A percentile compares a stretch with the other conserved stretches of the same genome.
These are phyloP conservation scores for Lepidothrix coronata DNA, from an alignment of 2,113 vertebrate species.

Conservation along the genomic window DNA sequence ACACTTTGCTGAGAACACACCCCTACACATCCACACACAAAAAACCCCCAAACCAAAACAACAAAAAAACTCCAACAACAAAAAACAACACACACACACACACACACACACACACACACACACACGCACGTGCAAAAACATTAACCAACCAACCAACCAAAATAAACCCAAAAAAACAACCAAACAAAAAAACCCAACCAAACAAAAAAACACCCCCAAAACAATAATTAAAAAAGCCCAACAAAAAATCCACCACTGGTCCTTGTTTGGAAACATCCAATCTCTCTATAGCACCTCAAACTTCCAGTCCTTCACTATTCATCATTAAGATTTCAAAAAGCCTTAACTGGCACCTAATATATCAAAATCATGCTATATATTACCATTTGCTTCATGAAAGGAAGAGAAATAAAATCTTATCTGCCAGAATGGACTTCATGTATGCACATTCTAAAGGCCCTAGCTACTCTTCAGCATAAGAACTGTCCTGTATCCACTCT, in stretches of 20 bases:
- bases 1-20: not conserved
- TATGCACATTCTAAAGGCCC: not conserved
- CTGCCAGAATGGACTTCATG: not conserved
- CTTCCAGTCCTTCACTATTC: not conserved
- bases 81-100: not conserved
- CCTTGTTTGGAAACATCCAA: not conserved
- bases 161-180: not conserved
- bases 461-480: not conserved
- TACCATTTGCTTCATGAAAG: not conserved
- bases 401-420: not conserved
- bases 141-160: not conserved
- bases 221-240: not conserved
- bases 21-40: accelerated
- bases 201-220: not conserved
- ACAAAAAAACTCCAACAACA: not conserved
- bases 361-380: not conserved
- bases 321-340: not conserved
- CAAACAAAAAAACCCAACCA: not conserved
- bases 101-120: not conserved
- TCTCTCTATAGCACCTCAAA: not conserved
- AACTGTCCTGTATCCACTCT: not conserved
- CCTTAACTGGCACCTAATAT: not conserved
- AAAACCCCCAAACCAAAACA: not conserved
- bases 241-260: not conserved
- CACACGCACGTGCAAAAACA: not conserved